A percentile compares a stretch with the other conserved stretches of the same genome.
Conservation (phyloP, 1,140 invertebrate species). For the Stegodyphus mimosarum region DNA sequence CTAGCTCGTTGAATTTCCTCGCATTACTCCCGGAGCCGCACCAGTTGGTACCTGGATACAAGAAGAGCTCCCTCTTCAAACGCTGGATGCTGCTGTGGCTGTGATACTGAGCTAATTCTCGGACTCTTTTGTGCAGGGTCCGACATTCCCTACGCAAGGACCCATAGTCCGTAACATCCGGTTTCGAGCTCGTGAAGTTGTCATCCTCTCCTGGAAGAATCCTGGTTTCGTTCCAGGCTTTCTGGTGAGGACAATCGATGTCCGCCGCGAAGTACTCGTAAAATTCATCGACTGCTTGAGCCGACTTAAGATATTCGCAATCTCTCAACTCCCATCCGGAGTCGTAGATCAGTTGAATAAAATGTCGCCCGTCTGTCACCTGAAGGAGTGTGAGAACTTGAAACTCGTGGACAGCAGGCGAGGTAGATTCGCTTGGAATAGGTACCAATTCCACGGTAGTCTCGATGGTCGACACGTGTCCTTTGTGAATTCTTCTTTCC, state of each 20-base stretch:
- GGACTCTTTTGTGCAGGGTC: conserved; percentile 62
- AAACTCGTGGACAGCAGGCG: not conserved
- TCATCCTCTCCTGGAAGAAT: not conserved
- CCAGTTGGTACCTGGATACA: conserved; percentile 87
- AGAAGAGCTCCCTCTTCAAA: conserved; percentile 71
- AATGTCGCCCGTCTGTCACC: conserved; percentile 74
- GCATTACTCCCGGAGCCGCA: conserved; percentile 85
- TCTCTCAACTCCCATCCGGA: conserved; percentile 72
- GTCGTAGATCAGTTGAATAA: conserved; percentile 78
- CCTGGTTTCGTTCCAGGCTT: not conserved
- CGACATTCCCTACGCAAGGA: conserved; percentile 60
- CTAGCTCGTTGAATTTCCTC: conserved; percentile 79
- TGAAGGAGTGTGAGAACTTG: conserved; percentile 74
- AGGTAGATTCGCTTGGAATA: conserved; percentile 17
- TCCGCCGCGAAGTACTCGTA: conserved; percentile 66
- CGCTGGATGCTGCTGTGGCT: conserved; percentile 10
- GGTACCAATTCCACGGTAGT: conserved; percentile 70
- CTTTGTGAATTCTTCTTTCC: conserved; percentile 74
- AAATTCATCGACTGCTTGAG: conserved; percentile 71
- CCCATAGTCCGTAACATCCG: conserved; percentile 57
- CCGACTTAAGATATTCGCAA: conserved; percentile 74
- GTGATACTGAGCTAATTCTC: conserved; percentile 52
- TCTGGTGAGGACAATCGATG: conserved; percentile 43
- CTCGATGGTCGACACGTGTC: conserved; percentile 75
- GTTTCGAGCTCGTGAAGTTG: not conserved